Conservation (phyloP, 2,113 vertebrate genomes). For the human (Homo sapiens) region GRCh38 chr11:133038501-133039000, state of each 20-base stretch:
- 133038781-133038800: not conserved
- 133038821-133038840: not conserved
- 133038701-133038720: not conserved
- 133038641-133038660: not conserved
- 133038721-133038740: not conserved
- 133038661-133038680: not conserved
- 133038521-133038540: not conserved
- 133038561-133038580: not conserved
- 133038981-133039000: constrained; percentile 47
- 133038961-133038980: constrained; percentile 10
- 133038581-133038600: not conserved
- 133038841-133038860: constrained; percentile 1
- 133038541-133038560: not conserved
- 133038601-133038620: not conserved
- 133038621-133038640: not conserved
- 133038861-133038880: constrained; percentile 46
- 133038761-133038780: not conserved
- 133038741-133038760: not conserved
- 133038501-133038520: not conserved
- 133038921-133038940: constrained; percentile 13
- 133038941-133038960: constrained; percentile 16
- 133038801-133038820: not conserved
- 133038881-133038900: constrained; percentile 33
- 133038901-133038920: constrained; percentile 51
- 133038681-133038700: not conserved